Conservation (phyloP, 1,140 invertebrate species). For the Ceratina australensis region DNA sequence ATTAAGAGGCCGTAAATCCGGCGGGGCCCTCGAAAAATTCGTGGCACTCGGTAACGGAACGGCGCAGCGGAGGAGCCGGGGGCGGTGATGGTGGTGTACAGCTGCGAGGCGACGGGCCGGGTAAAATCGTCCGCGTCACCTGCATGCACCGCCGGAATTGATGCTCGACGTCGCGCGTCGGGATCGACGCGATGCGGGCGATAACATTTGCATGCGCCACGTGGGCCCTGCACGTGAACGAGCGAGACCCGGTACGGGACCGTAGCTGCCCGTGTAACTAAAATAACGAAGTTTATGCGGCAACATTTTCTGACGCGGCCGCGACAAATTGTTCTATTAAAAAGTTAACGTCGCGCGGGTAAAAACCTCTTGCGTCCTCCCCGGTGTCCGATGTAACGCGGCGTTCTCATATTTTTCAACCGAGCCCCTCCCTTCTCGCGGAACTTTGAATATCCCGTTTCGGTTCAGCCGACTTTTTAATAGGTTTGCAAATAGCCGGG, state of each 20-base stretch:
- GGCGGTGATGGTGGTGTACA: too few relatives aligned
- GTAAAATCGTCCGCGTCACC: slow-evolving; percentile 34
- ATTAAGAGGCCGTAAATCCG: slow-evolving; percentile 31
- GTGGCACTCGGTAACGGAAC: not conserved
- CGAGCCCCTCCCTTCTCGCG: not conserved
- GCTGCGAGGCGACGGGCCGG: not conserved
- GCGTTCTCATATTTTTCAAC: not conserved
- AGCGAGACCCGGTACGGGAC: slow-evolving; percentile 15
- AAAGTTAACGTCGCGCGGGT: slow-evolving; percentile 46
- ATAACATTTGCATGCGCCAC: slow-evolving; percentile 62
- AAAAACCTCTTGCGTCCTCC: not conserved
- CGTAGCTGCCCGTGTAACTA: slow-evolving; percentile 22
- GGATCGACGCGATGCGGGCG: slow-evolving; percentile 42
- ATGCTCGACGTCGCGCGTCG: slow-evolving; percentile 44
- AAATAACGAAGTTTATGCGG: slow-evolving; percentile 58
- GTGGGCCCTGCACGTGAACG: slow-evolving; percentile 51
- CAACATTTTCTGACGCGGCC: slow-evolving; percentile 48
- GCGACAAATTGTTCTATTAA: slow-evolving; percentile 59
- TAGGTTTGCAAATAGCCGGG: not conserved
- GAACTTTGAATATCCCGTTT: too few relatives aligned
- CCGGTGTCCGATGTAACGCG: too few relatives aligned
- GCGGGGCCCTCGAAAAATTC: slow-evolving; percentile 2
- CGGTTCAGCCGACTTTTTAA: not conserved
- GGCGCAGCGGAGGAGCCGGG: too few relatives aligned
- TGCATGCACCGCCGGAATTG: slow-evolving; percentile 51